phyloP scores from a whole-genome alignment of 2,113 vertebrate species.

The Microtus richardsoni region DNA sequence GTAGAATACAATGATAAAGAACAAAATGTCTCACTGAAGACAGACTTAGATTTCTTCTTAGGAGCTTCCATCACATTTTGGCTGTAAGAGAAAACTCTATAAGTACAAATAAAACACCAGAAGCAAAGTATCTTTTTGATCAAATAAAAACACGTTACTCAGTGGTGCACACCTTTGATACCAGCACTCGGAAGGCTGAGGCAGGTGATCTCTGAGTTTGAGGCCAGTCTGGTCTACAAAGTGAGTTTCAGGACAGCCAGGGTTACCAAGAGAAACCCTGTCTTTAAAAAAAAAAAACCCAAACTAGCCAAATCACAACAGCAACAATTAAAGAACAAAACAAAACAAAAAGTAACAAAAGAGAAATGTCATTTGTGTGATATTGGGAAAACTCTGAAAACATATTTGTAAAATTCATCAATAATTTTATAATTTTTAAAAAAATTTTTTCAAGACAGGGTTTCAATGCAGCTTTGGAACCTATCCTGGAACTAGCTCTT shows the following conservation, averaged over 20 bases:
- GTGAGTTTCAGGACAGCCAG: not conserved
- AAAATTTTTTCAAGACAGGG: too few species aligned
- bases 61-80: not conserved
- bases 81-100: constrained; percentile 5
- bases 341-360: not conserved
- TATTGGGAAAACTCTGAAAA: constrained; percentile 62
- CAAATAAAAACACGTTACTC: not conserved
- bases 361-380: constrained; percentile 42
- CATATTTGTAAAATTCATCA: constrained; percentile 65
- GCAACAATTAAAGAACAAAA: too few species aligned
- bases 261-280: not conserved
- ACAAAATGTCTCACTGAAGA: not conserved
- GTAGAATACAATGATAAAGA: not conserved
- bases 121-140: constrained; percentile 59
- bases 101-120: constrained; percentile 53
- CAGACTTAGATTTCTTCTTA: not conserved
- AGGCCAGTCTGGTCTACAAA: not conserved
- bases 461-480: too few species aligned
- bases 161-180: not conserved
- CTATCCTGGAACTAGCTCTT: too few species aligned
- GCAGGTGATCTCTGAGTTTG: not conserved
- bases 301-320: not conserved
- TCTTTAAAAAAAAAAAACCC: not conserved
- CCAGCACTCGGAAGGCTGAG: not conserved
- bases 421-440: not conserved